These are phyloP conservation scores for Rhinichthys klamathensis DNA, from an alignment of 2,113 vertebrate genomes.

Conservation along the genomic window DNA sequence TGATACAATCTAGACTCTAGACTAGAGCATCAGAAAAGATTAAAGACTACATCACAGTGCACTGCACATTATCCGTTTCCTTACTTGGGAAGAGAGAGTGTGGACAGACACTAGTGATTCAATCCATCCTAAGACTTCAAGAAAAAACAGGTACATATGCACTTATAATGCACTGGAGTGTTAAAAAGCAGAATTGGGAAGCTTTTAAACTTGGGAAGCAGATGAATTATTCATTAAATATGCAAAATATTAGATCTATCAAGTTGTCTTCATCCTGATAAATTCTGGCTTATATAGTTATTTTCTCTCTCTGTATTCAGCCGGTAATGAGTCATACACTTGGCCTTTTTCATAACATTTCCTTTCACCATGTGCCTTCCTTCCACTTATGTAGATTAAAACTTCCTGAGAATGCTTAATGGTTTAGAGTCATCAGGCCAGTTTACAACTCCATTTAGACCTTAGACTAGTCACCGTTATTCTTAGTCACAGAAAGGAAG, in stretches of 20 bases:
- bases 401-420: constrained; percentile 11
- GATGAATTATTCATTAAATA: neutral
- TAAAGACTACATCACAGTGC: neutral
- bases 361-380: neutral
- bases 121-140: neutral
- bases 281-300: neutral
- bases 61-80: neutral
- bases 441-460: neutral
- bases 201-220: neutral
- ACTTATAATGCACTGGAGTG: neutral
- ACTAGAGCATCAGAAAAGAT: neutral
- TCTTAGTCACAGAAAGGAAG: neutral
- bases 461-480: neutral
- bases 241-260: neutral
- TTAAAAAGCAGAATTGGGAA: neutral
- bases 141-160: neutral
- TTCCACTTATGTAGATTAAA: neutral
- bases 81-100: neutral
- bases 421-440: neutral
- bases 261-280: neutral
- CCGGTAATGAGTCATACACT: neutral
- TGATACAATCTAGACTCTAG: neutral
- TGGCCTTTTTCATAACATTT: neutral
- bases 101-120: neutral
- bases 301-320: neutral